A percentile compares a stretch with the other conserved stretches of the same genome.
These are phyloP conservation scores for Syrista parreyssii DNA, from an alignment of 2,888 invertebrate species.

Conservation along the genomic window DNA sequence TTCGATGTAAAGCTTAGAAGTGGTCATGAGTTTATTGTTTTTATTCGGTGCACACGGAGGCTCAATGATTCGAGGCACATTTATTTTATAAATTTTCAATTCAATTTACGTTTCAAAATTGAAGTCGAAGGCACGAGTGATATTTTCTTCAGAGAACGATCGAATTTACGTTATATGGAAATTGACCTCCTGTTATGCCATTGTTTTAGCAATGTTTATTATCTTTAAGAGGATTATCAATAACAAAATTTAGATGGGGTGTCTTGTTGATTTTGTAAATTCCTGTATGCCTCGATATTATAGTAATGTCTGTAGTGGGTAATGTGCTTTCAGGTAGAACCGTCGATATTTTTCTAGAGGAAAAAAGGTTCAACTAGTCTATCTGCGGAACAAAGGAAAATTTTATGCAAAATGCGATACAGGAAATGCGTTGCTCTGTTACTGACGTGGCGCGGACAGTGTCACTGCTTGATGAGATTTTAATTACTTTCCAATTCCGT, in stretches of 20 bases:
- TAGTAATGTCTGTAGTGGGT: no score
- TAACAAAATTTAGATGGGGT: no score
- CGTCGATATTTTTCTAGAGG: neutral
- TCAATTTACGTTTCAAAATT: neutral
- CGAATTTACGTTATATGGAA: neutral
- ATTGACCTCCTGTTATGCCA: neutral
- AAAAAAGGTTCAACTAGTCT: neutral
- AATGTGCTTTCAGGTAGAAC: neutral
- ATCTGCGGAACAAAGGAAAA: neutral
- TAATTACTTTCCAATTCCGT: slow-evolving; percentile 52
- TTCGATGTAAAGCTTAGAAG: neutral
- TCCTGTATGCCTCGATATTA: no score
- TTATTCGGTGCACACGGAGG: neutral
- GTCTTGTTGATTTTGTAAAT: no score
- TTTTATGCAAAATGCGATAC: neutral
- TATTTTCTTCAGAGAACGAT: neutral
- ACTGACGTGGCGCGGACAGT: neutral
- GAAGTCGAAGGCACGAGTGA: neutral
- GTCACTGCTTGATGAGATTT: slow-evolving; percentile 45
- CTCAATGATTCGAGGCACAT: neutral
- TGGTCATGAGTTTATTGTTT: neutral
- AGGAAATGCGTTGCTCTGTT: neutral
- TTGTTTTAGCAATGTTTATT: no score
- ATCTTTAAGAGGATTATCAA: no score
- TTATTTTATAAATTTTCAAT: neutral